These are phyloP conservation scores for Lithophane ornitopus DNA, from an alignment of 2,888 invertebrate species.

Conservation along the genomic window DNA sequence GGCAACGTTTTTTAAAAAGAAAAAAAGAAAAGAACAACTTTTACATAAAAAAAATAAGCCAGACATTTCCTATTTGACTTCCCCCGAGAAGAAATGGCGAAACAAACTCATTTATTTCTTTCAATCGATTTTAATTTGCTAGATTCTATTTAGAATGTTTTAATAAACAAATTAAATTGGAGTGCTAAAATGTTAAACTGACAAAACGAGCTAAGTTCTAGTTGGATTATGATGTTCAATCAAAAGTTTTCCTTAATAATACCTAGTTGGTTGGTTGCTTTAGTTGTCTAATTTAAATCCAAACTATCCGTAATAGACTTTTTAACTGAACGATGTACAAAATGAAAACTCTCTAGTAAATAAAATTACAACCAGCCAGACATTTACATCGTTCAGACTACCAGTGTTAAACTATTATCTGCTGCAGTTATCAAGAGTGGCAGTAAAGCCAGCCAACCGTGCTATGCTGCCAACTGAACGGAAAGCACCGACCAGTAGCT, in stretches of 20 bases:
- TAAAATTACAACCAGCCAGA: constrained; percentile 12
- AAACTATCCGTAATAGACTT: neutral
- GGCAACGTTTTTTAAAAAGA: no score
- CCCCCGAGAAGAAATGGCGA: no score
- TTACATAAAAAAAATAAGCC: no score
- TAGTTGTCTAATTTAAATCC: neutral
- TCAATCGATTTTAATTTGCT: neutral
- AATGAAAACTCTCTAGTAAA: constrained; percentile 6
- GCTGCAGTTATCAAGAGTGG: constrained; percentile 64
- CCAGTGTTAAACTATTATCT: constrained; percentile 42
- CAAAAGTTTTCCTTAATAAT: neutral
- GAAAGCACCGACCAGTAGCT: constrained; percentile 38
- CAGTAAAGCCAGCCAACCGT: constrained; percentile 59
- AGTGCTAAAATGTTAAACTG: neutral
- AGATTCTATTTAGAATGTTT: neutral
- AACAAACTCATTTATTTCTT: no score
- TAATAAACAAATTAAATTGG: neutral
- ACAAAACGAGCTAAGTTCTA: neutral
- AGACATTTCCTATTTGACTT: no score
- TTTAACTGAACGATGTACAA: neutral
- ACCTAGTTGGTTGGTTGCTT: neutral
- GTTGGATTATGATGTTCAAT: neutral
- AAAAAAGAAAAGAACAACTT: no score
- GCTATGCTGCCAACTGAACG: constrained; percentile 28
- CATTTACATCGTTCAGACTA: constrained; percentile 17